These are phyloP conservation scores for Dinothrombium tinctorium DNA, from an alignment of 1,140 invertebrate genomes.

Conservation along the genomic window DNA sequence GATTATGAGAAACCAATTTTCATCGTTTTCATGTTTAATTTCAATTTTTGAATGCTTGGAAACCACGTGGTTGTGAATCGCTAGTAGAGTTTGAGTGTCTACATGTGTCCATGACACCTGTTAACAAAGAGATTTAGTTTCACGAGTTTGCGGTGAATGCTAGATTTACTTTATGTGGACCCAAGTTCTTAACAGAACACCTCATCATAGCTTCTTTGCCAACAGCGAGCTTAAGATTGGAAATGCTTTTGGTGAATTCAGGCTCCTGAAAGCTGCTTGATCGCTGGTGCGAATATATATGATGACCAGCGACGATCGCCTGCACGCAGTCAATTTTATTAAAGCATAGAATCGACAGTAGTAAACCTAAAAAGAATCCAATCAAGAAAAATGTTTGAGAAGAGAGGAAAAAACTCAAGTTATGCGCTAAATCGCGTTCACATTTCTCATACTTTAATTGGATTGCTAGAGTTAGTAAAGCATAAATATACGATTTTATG, in stretches of 20 bases:
- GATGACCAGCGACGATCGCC: no score
- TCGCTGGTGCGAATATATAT: no score
- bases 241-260: constrained; percentile 52
- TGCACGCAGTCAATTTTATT: no score
- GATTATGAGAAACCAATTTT: constrained; percentile 25
- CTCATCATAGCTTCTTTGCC: constrained; percentile 61
- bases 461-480: no score
- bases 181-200: constrained; percentile 64
- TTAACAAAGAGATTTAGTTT: neutral
- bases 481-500: no score
- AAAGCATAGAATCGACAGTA: no score
- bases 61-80: constrained; percentile 36
- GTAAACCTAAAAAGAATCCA: no score
- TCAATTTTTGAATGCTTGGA: neutral
- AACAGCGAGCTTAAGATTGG: constrained; percentile 61
- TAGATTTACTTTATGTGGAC: constrained; percentile 54
- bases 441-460: no score
- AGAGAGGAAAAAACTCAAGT: no score
- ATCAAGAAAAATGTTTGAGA: no score
- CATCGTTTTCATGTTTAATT: constrained; percentile 1
- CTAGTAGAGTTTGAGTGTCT: constrained; percentile 30
- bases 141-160: neutral
- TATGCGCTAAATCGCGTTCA: no score
- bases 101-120: constrained; percentile 15
- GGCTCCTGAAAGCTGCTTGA: no score